Evolutionary conservation across 1,140 invertebrate genomes (phyloP).

Genomic region (Dendroctonus ponderosae): DNA sequence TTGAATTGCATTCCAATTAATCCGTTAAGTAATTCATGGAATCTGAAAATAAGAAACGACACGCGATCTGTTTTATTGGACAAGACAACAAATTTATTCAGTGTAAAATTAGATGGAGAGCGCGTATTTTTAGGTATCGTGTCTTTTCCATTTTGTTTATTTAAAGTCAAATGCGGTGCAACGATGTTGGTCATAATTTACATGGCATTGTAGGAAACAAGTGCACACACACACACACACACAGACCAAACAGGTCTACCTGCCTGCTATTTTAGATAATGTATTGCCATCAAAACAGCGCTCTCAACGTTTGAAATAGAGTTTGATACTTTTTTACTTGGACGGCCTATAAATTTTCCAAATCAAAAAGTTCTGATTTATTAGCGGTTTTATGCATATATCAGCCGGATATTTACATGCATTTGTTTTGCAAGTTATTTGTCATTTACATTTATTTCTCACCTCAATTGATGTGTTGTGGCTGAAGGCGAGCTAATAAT

Average conservation of each 20-base stretch:
- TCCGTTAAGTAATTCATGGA: slow-evolving; percentile 12
- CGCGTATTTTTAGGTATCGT: slow-evolving; percentile 27
- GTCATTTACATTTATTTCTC: too few relatives aligned
- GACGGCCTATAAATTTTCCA: slow-evolving; percentile 20
- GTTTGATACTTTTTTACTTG: slow-evolving; percentile 14
- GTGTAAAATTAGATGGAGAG: slow-evolving; percentile 29
- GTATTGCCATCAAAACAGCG: slow-evolving; percentile 26
- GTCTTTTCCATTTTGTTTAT: slow-evolving; percentile 20
- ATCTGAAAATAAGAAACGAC: slow-evolving; percentile 30
- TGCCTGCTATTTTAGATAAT: slow-evolving; percentile 25
- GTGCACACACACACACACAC: slow-evolving; percentile 8
- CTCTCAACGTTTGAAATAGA: slow-evolving; percentile 19
- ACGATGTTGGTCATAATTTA: slow-evolving; percentile 24
- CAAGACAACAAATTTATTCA: slow-evolving; percentile 31
- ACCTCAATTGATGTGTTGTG: too few relatives aligned
- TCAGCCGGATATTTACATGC: too few relatives aligned
- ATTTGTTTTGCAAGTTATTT: too few relatives aligned
- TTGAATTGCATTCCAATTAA: slow-evolving; percentile 16
- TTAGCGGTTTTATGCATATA: slow-evolving; percentile 1
- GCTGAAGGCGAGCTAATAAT: too few relatives aligned
- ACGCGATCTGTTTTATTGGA: slow-evolving; percentile 26
- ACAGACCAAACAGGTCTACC: slow-evolving; percentile 2
- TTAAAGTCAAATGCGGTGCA: slow-evolving; percentile 22
- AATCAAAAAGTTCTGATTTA: slow-evolving; percentile 22
- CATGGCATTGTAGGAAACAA: slow-evolving; percentile 10